A percentile compares a stretch with the other conserved stretches of the same genome.
Evolutionary conservation across 1,140 invertebrate genomes (phyloP).

Genomic region (Drosophila ambigua): DNA sequence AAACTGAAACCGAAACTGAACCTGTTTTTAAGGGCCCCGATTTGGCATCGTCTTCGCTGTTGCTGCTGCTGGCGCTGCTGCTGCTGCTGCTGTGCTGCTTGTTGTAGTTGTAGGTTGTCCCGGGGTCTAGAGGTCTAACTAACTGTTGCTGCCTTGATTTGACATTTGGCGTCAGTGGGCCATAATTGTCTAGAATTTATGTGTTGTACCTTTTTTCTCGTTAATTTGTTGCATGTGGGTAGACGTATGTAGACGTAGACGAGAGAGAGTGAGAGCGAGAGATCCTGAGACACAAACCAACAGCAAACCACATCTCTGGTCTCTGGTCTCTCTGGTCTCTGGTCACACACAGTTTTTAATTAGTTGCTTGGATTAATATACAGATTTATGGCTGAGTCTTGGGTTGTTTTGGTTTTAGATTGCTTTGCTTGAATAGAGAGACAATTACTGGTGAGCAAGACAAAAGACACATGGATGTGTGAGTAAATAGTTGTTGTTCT

Average conservation of each 20-base stretch:
- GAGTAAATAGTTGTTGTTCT: conserved; percentile 77
- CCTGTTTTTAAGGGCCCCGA: conserved; percentile 80
- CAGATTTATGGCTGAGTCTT: conserved; percentile 33
- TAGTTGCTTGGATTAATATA: conserved; percentile 64
- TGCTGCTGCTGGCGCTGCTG: neutral
- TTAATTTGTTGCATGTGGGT: conserved; percentile 75
- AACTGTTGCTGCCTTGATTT: conserved; percentile 80
- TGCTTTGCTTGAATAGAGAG: conserved; percentile 22
- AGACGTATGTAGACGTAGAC: too few species aligned
- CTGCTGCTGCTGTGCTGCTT: neutral
- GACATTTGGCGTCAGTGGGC: conserved; percentile 82
- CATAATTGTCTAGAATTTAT: conserved; percentile 83
- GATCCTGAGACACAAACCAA: conserved; percentile 32
- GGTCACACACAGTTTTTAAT: conserved; percentile 60
- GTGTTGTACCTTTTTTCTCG: conserved; percentile 78
- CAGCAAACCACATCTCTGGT: neutral
- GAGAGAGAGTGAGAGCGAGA: conserved; percentile 14
- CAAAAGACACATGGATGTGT: conserved; percentile 84
- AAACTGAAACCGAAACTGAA: conserved; percentile 71
- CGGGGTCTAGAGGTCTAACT: conserved; percentile 78
- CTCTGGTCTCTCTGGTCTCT: conserved; percentile 3
- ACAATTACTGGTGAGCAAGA: conserved; percentile 81
- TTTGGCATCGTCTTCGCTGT: conserved; percentile 63
- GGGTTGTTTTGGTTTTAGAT: conserved; percentile 31
- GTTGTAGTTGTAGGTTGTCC: conserved; percentile 3